Evolutionary conservation across 2,888 invertebrate genomes (phyloP).

Genomic region (Ormyrus nitidulus): DNA sequence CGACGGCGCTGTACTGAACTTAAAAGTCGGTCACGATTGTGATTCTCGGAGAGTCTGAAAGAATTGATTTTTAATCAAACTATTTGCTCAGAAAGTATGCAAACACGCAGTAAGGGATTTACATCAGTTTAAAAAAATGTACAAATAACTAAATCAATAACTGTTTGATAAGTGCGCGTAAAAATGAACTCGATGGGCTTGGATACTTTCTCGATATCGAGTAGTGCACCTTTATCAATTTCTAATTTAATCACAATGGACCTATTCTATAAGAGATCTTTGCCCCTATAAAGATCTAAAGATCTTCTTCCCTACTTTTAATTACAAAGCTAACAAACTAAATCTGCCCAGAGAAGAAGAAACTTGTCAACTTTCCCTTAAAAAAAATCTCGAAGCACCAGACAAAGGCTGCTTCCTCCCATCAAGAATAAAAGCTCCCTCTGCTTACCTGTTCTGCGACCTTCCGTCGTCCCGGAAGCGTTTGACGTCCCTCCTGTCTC

Average conservation of each 20-base stretch:
- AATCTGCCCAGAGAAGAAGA: not conserved
- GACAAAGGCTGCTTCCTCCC: not conserved
- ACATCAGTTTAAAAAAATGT: no score
- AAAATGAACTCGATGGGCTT: not conserved
- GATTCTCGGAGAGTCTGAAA: conserved; percentile 69
- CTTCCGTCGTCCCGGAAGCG: conserved; percentile 34
- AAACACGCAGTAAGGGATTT: no score
- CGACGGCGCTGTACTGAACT: conserved; percentile 48
- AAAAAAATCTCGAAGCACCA: not conserved
- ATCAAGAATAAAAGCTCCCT: not conserved
- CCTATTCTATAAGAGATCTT: no score
- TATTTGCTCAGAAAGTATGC: no score
- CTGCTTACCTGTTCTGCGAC: conserved; percentile 42
- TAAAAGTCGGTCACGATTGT: conserved; percentile 53
- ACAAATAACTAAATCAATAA: no score
- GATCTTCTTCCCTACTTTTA: no score
- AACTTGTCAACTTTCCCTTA: not conserved
- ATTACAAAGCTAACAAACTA: no score
- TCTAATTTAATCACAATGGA: no score
- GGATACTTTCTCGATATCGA: no score
- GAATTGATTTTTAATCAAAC: no score
- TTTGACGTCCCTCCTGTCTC: conserved; percentile 56
- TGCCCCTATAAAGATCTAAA: no score
- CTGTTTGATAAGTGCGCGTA: not conserved
- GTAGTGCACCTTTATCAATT: no score